Percentiles rank a stretch among this genome's conserved stretches.
phyloP scores from a whole-genome alignment of 2,113 vertebrate genomes.

The Pogona vitticeps region DNA sequence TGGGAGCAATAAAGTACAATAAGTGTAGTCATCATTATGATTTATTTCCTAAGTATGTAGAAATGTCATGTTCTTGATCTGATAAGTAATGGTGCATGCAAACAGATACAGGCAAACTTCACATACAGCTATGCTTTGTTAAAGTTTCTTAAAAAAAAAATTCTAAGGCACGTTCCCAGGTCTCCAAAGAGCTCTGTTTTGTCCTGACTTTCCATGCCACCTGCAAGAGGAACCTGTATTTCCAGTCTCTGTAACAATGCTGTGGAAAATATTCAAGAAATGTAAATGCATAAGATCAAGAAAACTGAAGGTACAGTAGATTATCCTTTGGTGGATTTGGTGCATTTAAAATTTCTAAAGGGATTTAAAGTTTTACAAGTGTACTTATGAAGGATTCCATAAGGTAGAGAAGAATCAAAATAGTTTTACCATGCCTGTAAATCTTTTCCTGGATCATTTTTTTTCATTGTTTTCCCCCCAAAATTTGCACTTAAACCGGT shows the following conservation, averaged over 20 bases:
- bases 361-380: neutral
- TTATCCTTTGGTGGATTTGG: neutral
- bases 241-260: conserved; percentile 39
- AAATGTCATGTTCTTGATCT: neutral
- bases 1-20: neutral
- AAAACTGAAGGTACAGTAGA: neutral
- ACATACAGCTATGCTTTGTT: conserved; percentile 15
- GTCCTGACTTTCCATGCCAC: conserved; percentile 25
- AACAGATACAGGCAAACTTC: neutral
- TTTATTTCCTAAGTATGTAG: neutral
- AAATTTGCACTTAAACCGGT: neutral
- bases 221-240: conserved; percentile 64
- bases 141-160: neutral
- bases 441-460: neutral
- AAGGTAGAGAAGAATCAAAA: neutral
- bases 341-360: neutral
- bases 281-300: neutral
- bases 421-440: neutral
- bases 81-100: neutral
- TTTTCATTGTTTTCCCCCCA: too few species aligned
- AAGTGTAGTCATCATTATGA: neutral
- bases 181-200: neutral
- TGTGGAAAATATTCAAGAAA: neutral
- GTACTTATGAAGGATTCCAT: neutral
- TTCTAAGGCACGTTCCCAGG: neutral